Base-by-base conservation (phyloP, 2,888 invertebrate genomes). In the Cryptus viduatorius region DNA sequence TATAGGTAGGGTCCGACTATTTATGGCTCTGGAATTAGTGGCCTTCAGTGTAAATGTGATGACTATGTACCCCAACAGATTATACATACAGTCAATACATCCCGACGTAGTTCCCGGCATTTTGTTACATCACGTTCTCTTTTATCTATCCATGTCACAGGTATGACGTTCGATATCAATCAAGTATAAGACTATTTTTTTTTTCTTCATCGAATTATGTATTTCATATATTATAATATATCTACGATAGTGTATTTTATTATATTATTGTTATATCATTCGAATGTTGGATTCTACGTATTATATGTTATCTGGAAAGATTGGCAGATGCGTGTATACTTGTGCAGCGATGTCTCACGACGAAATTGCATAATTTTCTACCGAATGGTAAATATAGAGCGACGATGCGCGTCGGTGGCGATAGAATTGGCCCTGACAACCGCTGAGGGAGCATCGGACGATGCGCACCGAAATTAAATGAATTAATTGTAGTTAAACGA, bases 11-110 rank as follows among this genome's bases (percentile, higher is more conserved):
- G 61, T n/a, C 46, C 16, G 61, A 68, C 73, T 75, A 79, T 83
- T 83, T 79, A 79, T 64, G 82, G 65, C 79, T 31, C 69, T 61
- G 72, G 50, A 61, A 79, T 68, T 44, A 53, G 61, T 24, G 73
- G 42, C 82, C 82, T 79, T 79, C 78, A 75, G 16, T 69, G 67
- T 16, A 69, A 42, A 61, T 10, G 19, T 24, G 68, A 56, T 76
- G 71, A 73, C 37, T 78, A 44, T 29, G 68, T 37, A 59, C 67
- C 67, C 14, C 14, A 24, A 10, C 31, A 59, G 31, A 59, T 24
- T 59, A 24, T 14, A 31, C 59, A 14, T 59, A 31, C 31, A 75
- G 73, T 68, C 59, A 16, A 31, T 46, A 67, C 16, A 19, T 68
- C 48, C 24, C 48, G 48, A 59, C 56, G 29, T 67, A 19, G 56